Conservation (phyloP, 64 coral and sea anemone species). For the Trachythela sp. region DNA sequence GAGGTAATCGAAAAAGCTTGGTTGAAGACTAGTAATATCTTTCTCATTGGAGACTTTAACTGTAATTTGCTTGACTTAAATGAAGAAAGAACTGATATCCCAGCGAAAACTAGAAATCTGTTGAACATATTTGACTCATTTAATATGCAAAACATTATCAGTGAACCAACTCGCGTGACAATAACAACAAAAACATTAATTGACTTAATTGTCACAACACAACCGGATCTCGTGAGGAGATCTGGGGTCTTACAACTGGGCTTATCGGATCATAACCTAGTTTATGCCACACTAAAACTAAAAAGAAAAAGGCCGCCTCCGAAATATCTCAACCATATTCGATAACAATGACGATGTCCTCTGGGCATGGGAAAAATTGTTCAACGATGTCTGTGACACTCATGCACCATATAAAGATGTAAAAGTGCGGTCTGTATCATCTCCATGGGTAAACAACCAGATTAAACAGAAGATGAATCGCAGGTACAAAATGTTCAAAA, state of each 20-base stretch:
- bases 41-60: no score
- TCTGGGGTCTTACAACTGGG: not conserved
- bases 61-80: no score
- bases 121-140: not conserved
- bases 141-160: not conserved
- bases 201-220: not conserved
- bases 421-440: conserved; percentile 9
- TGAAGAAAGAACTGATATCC: no score
- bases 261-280: no score
- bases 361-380: conserved; percentile 42
- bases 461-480: no score
- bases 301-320: no score
- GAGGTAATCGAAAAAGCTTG: no score
- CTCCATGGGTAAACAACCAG: no score
- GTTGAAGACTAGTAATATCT: no score
- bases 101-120: not conserved
- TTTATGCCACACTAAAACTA: no score
- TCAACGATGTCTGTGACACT: conserved; percentile 26
- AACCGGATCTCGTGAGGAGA: not conserved
- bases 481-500: no score
- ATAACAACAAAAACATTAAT: not conserved
- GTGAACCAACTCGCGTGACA: not conserved
- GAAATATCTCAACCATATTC: no score
- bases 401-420: not conserved
- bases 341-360: not conserved